These are phyloP conservation scores for Monopterus albus DNA, from an alignment of 2,113 vertebrate species.

Conservation along the genomic window DNA sequence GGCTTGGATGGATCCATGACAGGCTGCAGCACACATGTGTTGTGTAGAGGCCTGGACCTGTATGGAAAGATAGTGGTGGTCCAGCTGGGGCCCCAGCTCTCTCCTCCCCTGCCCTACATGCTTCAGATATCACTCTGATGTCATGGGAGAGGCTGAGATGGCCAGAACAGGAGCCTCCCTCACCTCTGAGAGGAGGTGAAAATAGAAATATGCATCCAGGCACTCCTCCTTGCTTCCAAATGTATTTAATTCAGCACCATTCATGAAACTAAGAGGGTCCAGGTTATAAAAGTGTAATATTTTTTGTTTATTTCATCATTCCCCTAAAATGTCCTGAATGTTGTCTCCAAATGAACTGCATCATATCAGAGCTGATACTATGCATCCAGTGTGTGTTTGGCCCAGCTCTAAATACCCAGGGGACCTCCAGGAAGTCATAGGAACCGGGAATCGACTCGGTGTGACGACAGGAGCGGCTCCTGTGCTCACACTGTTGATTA, in stretches of 20 bases:
- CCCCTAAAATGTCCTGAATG: too few species aligned
- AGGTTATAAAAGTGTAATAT: background rate
- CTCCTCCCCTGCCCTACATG: slow-evolving; percentile 12
- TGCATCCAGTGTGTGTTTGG: slow-evolving; percentile 3
- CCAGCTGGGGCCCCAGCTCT: slow-evolving; percentile 52
- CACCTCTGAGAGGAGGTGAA: slow-evolving; percentile 38
- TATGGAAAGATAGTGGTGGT: slow-evolving; percentile 51
- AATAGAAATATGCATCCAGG: background rate
- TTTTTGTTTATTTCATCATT: background rate
- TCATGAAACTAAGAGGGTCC: background rate
- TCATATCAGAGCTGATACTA: background rate
- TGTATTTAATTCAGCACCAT: background rate
- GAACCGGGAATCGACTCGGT: slow-evolving; percentile 49
- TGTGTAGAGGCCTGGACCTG: slow-evolving; percentile 34
- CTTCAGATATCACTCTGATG: slow-evolving; percentile 53
- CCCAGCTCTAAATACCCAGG: slow-evolving; percentile 3
- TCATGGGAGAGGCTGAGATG: slow-evolving; percentile 44
- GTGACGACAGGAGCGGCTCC: too few species aligned
- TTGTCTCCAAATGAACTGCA: background rate
- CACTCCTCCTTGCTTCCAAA: background rate
- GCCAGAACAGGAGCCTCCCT: slow-evolving; percentile 28
- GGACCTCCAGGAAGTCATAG: slow-evolving; percentile 64
- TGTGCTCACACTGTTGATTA: too few species aligned
- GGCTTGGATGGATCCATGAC: slow-evolving; percentile 27
- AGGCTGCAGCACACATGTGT: slow-evolving; percentile 46